Evolutionary conservation across 1,140 invertebrate genomes (phyloP), one percentile per base, ranked within the genome.

Genomic region (Drosophila parvula): DNA sequence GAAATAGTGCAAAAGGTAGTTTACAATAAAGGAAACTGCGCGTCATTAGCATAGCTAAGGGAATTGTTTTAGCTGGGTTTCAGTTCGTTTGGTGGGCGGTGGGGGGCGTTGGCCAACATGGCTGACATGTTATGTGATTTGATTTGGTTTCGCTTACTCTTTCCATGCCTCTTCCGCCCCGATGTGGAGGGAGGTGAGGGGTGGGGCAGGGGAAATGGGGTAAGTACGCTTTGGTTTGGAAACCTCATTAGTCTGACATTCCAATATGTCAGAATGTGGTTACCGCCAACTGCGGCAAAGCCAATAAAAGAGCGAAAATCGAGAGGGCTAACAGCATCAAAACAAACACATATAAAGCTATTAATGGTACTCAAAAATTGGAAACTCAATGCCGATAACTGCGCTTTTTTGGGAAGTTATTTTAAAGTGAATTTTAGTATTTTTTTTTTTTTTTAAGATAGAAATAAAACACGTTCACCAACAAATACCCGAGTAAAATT

Each of bases 71-170:
- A 59, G 69, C 44, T 65, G 79, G 79, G 79, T 78, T 67, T 73
- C 58, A 71, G 43, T 73, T 74, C 53, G 56, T 40, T 44, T 63
- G 74, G 41, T 44, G 59, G 59, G 57, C 12, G 45, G 48, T 36
- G 16, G 9, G 38, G 56, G 53, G 18, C 27, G 22, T 14, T 53
- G 78, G 57, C 62, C 44, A 30, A 77, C 61, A 59, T 64, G 67
- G 50, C 68, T 65, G 64, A 79, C 82, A 82, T 85, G 81, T 81
- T 86, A 85, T 86, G 82, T 88, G 82, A 85, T 85, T 85, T 85
- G 67, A 85, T 84, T 83, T 83, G 69, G 77, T 77, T 86, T 81
- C 74, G 41, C 79, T 45, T 22, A 53, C 74, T 55, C 64, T 57
- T 48, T 38, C 34, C 22, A 14, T 16, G 51, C 9, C 51, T n/a